Base-by-base conservation (phyloP, 2,888 invertebrate genomes). In the Phragmatobia fuliginosa region DNA sequence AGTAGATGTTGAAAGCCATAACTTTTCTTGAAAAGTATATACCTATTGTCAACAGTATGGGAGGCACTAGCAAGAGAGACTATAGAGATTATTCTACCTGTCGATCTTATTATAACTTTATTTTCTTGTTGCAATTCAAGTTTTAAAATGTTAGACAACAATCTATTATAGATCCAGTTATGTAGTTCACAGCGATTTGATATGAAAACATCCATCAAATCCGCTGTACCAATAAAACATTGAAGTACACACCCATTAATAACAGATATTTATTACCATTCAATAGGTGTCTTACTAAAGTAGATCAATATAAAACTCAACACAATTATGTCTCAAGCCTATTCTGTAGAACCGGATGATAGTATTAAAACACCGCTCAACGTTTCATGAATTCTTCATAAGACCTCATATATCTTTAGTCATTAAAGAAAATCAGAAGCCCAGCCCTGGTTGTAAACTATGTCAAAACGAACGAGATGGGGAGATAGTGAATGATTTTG, bases 401-500 rank as follows among this genome's bases (percentile, higher is more conserved):
- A 88, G 83, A 80, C 76, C 75, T 82, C 83, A 83, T 90, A 91
- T 87, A 91, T 91, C 90, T 89, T 77, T 75, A 77, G 81, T 92
- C 91, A 91, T 92, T 92, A 92, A 88, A 85, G 85, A 85, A 87
- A 88, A 90, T 87, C 87, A 86, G 82, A 78, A 85, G 82, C 79
- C 81, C 87, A 89, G 83, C 86, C 86, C 87, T 88, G 89, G 87
- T 84, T 88, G 87, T 93, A 92, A 93, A 92, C 82, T 86, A 91
- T 86, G 89, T 91, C 91, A 89, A 84, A 85, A 87, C 79, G 82
- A 85, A 80, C 87, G 86, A 92, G 93, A 94, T 93, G 91, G 85
- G 81, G 78, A 89, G 93, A 94, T 93, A 92, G 89, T 82, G 88
- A 87, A 86, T 88, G 91, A 89, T 88, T 91, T 84, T 79, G 84